Evolutionary conservation across 2,888 invertebrate genomes (phyloP), one percentile per base, ranked within the genome.

Genomic region (Epinotia brunnichana): DNA sequence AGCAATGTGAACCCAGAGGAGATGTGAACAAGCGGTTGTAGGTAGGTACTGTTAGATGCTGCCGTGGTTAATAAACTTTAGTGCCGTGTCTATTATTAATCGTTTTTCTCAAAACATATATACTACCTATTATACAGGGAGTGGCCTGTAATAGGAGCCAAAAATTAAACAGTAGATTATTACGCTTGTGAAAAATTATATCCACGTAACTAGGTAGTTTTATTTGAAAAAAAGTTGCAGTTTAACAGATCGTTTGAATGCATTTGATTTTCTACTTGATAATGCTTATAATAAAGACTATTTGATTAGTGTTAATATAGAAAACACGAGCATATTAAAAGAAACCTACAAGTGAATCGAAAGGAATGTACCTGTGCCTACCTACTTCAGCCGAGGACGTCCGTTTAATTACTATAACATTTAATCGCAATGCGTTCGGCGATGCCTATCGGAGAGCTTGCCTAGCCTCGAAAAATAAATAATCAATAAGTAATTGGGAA

Each of bases 401-500:
- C 19, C 21, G 9, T n/a, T 44, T 61, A 44, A 19, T 21, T 17
- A 41, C 5, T n/a, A 19, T 10, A 39, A 59, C 39, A 61, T 13
- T 15, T 21, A 24, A 61, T 61, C 44, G 44, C 21, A 61, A 44
- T 24, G 41, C 35, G n/a, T 39, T 60, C 60, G 19, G 15, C 41
- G 60, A 39, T 51, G 56, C 5, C 56, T 56, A 56, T 56, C 13
- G 24, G 56, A 24, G 13, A 19, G 15, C 19, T 56, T 56, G 24
- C 5, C 35, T 35, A 35, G 35, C 39, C n/a, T 21, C 44, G 15
- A 7, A 21, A 44, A 44, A 44, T 39, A 61, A 61, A 21, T 61
- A 44, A 61, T 44, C 61, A 44, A 61, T 61, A 44, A 24, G 41
- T 61, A 44, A 10, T 44, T n/a, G 44, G 15, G 44, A 61, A 61